Percentiles rank a stretch among this genome's conserved stretches.
phyloP scores from a whole-genome alignment of 2,113 vertebrate genomes.

The Blennius ocellaris region DNA sequence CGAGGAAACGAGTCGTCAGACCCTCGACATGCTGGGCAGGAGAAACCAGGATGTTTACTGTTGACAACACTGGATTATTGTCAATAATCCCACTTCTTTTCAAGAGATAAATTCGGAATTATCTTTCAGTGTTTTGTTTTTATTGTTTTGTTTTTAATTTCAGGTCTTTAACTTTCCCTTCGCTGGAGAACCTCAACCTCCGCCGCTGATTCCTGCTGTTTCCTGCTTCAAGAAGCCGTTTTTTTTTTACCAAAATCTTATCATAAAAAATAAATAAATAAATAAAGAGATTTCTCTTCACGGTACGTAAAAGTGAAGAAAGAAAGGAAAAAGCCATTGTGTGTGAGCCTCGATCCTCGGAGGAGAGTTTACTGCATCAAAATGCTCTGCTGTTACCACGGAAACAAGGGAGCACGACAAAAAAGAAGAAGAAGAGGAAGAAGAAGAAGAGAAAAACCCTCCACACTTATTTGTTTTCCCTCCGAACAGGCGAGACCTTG shows the following conservation, averaged over 20 bases:
- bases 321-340: constrained; percentile 1
- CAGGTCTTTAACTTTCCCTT: background rate
- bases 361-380: constrained; percentile 44
- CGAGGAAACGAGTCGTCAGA: too few species aligned
- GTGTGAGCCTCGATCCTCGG: constrained; percentile 5
- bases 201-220: constrained; percentile 17
- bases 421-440: constrained; percentile 2
- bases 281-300: background rate
- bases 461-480: constrained; percentile 17
- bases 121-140: too few species aligned
- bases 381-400: constrained; percentile 60
- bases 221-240: background rate
- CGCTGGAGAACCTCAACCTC: background rate
- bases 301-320: background rate
- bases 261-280: background rate
- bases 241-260: background rate
- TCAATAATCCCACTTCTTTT: too few species aligned
- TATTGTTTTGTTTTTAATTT: too few species aligned
- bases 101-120: too few species aligned
- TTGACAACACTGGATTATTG: too few species aligned
- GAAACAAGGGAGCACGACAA: constrained; percentile 35
- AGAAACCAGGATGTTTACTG: too few species aligned
- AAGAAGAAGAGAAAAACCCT: constrained; percentile 4
- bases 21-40: too few species aligned
- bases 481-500: constrained; percentile 9